phyloP scores from a whole-genome alignment of 2,797 vertebrate species.

The Spheniscus humboldti region DNA sequence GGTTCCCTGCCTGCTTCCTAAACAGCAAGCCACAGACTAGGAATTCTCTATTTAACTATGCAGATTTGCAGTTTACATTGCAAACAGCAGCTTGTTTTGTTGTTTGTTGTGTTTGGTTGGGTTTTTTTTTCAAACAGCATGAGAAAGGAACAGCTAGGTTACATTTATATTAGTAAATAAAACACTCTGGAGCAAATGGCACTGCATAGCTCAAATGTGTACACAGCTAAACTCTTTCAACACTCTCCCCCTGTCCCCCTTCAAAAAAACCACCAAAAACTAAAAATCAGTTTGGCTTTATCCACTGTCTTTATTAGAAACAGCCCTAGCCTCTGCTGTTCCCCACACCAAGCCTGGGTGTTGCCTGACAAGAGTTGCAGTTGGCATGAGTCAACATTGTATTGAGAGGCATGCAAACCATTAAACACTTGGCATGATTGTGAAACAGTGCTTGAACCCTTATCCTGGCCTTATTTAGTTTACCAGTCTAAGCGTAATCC shows the following conservation, averaged over 20 bases:
- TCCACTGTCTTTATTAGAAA: not conserved
- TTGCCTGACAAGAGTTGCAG: not conserved
- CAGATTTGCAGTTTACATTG: not conserved
- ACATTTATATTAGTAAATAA: not conserved
- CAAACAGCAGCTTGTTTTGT: not conserved
- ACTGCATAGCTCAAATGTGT: not conserved
- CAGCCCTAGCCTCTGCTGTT: not conserved
- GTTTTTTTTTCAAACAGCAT: not conserved
- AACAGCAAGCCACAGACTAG: not conserved
- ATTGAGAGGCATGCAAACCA: not conserved
- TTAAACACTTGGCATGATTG: not conserved
- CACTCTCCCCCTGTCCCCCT: accelerated
- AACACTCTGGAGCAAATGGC: not conserved
- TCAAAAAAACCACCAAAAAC: not conserved
- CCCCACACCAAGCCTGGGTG: not conserved
- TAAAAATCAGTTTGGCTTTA: not conserved
- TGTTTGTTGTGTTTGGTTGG: not conserved
- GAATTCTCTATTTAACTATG: not conserved
- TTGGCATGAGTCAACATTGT: not conserved
- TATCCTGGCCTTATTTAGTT: not conserved
- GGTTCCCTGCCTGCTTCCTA: not conserved
- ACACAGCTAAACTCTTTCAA: not conserved
- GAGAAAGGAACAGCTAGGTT: not conserved
- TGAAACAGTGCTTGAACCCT: not conserved
- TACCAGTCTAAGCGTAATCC: not conserved